A percentile compares a stretch with the other conserved stretches of the same genome.
Conservation (phyloP, 2,797 vertebrate species). For the Falco rusticolus region DNA sequence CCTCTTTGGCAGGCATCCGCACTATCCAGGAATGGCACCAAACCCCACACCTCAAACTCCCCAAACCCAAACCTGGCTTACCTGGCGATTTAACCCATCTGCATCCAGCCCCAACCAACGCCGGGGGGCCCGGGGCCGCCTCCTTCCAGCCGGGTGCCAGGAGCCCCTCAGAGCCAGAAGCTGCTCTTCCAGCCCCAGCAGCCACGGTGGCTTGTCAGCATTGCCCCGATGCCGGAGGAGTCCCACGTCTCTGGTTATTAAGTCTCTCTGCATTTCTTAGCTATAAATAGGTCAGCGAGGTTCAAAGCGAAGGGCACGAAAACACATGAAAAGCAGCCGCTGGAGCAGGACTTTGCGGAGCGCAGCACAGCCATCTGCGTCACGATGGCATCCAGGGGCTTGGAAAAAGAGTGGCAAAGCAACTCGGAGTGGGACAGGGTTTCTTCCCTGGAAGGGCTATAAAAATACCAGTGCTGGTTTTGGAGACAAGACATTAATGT, state of each 20-base stretch:
- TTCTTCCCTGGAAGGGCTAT: background rate
- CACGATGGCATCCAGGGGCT: background rate
- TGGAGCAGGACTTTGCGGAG: background rate
- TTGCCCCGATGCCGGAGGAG: background rate
- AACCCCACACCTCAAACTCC: background rate
- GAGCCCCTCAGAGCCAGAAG: background rate
- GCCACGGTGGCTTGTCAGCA: background rate
- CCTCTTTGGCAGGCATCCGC: background rate
- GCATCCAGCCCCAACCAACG: background rate
- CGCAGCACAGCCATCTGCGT: background rate
- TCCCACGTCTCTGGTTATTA: background rate
- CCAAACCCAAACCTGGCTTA: background rate
- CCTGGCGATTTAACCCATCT: background rate
- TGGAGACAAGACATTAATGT: background rate
- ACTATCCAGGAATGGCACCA: background rate
- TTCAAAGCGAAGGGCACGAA: background rate
- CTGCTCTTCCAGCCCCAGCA: background rate
- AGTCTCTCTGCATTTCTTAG: background rate
- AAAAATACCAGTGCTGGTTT: background rate
- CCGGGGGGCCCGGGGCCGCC: fast-evolving
- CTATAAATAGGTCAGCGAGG: background rate
- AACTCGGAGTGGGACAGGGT: background rate
- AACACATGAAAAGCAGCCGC: background rate
- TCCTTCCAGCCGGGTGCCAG: fast-evolving
- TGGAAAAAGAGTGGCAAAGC: background rate